These are phyloP conservation scores for Melanotaenia boesemani DNA, from an alignment of 2,797 vertebrate genomes.

Conservation along the genomic window DNA sequence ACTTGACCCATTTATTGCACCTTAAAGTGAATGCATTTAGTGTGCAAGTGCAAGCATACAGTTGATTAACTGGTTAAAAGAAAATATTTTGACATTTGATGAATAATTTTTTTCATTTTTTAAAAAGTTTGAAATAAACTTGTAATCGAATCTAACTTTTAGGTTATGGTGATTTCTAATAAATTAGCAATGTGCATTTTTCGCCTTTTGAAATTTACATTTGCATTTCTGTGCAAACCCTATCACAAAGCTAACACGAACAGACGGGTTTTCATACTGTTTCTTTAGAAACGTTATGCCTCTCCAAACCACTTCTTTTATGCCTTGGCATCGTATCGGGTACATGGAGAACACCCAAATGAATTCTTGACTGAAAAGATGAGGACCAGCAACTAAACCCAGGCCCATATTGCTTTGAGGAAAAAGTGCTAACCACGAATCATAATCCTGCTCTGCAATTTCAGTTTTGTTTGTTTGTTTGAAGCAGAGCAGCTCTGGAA, in stretches of 20 bases:
- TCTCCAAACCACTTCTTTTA: constrained; percentile 37
- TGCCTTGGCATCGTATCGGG: not conserved
- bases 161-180: not conserved
- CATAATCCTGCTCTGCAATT: constrained; percentile 25
- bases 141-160: not conserved
- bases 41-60: not conserved
- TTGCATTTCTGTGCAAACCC: constrained; percentile 13
- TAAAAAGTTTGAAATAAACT: not conserved
- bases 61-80: not conserved
- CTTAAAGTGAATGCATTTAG: not conserved
- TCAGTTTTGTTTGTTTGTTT: constrained; percentile 43
- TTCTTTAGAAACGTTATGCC: constrained; percentile 22
- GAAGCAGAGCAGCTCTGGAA: constrained; percentile 39
- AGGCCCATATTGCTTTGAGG: constrained; percentile 16
- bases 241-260: constrained; percentile 15
- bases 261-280: constrained; percentile 25
- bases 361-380: constrained; percentile 30
- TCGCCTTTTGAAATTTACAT: not conserved
- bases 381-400: constrained; percentile 29
- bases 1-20: not conserved
- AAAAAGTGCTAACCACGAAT: constrained; percentile 30
- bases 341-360: constrained; percentile 31
- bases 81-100: not conserved
- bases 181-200: not conserved
- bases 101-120: not conserved